Base-by-base conservation (phyloP, 2,888 invertebrate species). In the Coelogynopora nodosa region DNA sequence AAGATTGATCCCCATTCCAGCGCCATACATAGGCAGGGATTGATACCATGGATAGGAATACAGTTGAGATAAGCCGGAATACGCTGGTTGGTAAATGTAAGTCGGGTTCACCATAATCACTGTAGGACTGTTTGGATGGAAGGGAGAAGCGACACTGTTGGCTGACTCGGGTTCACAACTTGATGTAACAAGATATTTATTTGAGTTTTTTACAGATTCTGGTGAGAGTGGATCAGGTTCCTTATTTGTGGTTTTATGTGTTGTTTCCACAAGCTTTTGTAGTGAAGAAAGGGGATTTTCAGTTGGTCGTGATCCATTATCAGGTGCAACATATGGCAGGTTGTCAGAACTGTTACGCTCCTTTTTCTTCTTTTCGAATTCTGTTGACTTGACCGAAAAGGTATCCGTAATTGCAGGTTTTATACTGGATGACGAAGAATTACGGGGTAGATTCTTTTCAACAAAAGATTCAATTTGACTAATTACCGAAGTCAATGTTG, bases 201-300 rank as follows among this genome's bases (percentile, higher is more conserved):
- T 49, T 5, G 49, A 49, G 5, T 2, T 83, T n/a, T 83, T 27
- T 30, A 83, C 1, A 83, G 83, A n/a, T n/a, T 83, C 5, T 83
- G 83, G n/a, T 26, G 83, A 28, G 5, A 27, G 2, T 28, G n/a
- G 27, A n/a, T 23, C 67, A 18, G 81, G 1, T 23, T 74, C 31
- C 81, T 84, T 29, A 23, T 80, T 31, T n/a, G 67, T 84, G 2
- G 67, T 84, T 27, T 84, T 84, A 10, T 84, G 74, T 5, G 97
- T 96, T 93, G 96, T 97, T 92, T 97, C 97, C 93, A 97, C 96
- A 30, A 98, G 94, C 92, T 97, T 97, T 91, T 98, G 97, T 86
- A 98, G 93, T 0, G 97, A 97, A 27, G 97, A 97, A 89, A 98
- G 92, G 1, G 98, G 98, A 92, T 98, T 97, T 90, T 96, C 92